Evolutionary conservation across 2,797 vertebrate species (phyloP), one percentile per base, ranked within the genome.

Genomic region (Chelmon rostratus): DNA sequence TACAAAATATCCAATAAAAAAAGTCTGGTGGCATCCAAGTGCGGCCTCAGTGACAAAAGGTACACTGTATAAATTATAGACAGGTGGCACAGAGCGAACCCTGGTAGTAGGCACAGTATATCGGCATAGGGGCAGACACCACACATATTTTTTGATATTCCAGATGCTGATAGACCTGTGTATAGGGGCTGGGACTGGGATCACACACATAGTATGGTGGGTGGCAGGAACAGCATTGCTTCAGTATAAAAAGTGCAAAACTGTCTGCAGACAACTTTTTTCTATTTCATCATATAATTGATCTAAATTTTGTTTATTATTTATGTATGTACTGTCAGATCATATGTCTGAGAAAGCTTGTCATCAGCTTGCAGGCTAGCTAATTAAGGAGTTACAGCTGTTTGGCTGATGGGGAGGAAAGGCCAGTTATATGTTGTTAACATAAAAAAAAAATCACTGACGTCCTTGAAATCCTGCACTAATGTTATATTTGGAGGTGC

Each of bases 121-220:
- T 86, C 89, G 81, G 86, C 15, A 86, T 93, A 70, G 76, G 90
- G 93, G 92, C 81, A 94, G 90, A 94, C 90, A 73, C 79, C 68
- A 90, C 90, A 92, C 54, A 70, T 16, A 52, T 12, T 40, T n/a
- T 40, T 28, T 58, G 78, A 69, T 69, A 73, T 78, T 79, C 79
- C 54, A 80, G 81, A 86, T 81, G 77, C 75, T 85, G 77, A 40
- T 47, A 79, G 84, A 28, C 7, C n/a, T 18, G 72, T 19, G 6
- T 67, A 86, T 87, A 58, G 65, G 88, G 90, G 86, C 66, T 52
- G 56, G 12, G n/a, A 31, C 46, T 18, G 52, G 49, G 9, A n/a
- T 50, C 21, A 21, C 47, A 49, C 47, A n/a, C 47, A n/a, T 18
- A n/a, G 47, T 47, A 54, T 0, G 0, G 73, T 81, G 76, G 63